Conservation (phyloP, 2,888 invertebrate genomes). For the Pyralis farinalis region DNA sequence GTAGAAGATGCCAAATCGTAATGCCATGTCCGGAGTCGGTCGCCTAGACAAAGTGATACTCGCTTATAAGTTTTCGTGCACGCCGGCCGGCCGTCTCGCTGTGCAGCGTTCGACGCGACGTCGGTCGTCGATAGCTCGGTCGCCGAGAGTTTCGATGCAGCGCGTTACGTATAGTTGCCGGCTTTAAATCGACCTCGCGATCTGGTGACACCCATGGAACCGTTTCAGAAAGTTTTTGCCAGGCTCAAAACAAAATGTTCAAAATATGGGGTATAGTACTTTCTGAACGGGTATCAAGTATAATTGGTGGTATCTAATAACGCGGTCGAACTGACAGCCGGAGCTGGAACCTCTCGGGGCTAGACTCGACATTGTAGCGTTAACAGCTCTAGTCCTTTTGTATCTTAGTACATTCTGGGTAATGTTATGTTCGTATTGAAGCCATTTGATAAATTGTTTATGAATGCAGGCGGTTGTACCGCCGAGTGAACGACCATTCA, state of each 20-base stretch:
- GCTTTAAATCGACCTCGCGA: too few species aligned
- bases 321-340: too few species aligned
- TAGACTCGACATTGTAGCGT: slow-evolving; percentile 26
- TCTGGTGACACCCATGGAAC: too few species aligned
- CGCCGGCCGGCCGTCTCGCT: neutral
- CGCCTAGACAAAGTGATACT: slow-evolving; percentile 47
- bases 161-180: too few species aligned
- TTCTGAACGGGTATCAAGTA: too few species aligned
- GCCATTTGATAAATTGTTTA: slow-evolving; percentile 17
- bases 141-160: too few species aligned
- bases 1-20: slow-evolving; percentile 16
- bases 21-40: slow-evolving; percentile 21
- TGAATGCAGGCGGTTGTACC: slow-evolving; percentile 24
- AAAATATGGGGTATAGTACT: too few species aligned
- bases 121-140: too few species aligned
- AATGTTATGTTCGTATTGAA: slow-evolving; percentile 20
- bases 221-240: too few species aligned
- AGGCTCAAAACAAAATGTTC: too few species aligned
- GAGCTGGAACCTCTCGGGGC: slow-evolving; percentile 21
- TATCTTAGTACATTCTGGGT: slow-evolving; percentile 31
- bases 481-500: slow-evolving; percentile 28
- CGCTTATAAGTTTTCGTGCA: slow-evolving; percentile 31
- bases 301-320: too few species aligned
- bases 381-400: slow-evolving; percentile 39
- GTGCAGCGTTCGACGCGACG: too few species aligned